Evolutionary conservation across 2,888 invertebrate species (phyloP).

Genomic region (Ophion ventricosus): DNA sequence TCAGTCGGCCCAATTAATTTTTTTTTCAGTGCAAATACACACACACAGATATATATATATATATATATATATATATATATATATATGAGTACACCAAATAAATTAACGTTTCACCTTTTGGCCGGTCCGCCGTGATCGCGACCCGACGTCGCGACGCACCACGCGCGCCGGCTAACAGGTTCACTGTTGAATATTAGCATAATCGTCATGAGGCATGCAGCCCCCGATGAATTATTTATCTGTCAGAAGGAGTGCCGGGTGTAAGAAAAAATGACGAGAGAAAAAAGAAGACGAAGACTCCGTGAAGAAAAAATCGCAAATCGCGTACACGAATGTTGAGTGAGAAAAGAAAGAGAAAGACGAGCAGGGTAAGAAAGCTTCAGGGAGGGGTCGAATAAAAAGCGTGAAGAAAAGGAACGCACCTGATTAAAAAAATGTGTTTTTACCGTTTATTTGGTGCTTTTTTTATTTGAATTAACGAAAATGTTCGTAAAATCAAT

Average conservation of each 20-base stretch:
- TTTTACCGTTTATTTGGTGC: too few species aligned
- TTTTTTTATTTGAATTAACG: too few species aligned
- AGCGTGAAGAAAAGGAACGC: conserved; percentile 1
- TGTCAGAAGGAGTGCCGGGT: conserved; percentile 74
- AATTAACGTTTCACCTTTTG: conserved; percentile 56
- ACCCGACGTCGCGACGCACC: conserved; percentile 49
- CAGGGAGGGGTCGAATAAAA: conserved; percentile 25
- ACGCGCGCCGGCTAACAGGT: conserved; percentile 77
- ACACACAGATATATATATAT: neutral
- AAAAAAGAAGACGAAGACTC: conserved; percentile 26
- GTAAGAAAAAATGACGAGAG: conserved; percentile 50
- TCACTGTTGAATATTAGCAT: conserved; percentile 81
- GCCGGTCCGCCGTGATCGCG: conserved; percentile 58
- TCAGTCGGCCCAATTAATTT: too few species aligned
- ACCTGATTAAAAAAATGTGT: conserved; percentile 8
- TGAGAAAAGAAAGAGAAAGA: conserved; percentile 59
- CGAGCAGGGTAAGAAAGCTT: conserved; percentile 56
- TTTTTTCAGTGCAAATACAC: neutral
- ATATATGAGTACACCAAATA: neutral
- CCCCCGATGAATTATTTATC: conserved; percentile 83
- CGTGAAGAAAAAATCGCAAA: conserved; percentile 57
- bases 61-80: neutral
- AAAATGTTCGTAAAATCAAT: too few species aligned
- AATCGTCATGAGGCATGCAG: conserved; percentile 82
- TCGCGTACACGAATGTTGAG: conserved; percentile 27